These are phyloP conservation scores for Amphiprion percula DNA, from an alignment of 2,113 vertebrate genomes.

Conservation along the genomic window DNA sequence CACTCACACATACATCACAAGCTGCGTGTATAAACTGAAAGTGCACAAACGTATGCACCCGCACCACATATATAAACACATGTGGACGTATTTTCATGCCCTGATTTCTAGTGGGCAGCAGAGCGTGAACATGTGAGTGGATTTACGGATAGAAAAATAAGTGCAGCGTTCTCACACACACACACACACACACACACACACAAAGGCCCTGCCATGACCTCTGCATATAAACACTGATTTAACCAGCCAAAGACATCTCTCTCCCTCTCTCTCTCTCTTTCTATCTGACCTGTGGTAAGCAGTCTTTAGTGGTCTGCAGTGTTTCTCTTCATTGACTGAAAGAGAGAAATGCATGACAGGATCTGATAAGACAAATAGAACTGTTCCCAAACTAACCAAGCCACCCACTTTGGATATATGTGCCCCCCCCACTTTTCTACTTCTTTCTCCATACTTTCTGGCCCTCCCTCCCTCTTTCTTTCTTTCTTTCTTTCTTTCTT, in stretches of 20 bases:
- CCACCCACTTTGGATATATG: slow-evolving; percentile 69
- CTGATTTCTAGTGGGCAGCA: slow-evolving; percentile 26
- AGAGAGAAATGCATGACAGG: slow-evolving; percentile 61
- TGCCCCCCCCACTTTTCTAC: not conserved
- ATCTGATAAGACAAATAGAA: slow-evolving; percentile 84
- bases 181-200: slow-evolving; percentile 18
- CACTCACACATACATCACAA: not conserved
- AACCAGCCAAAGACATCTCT: slow-evolving; percentile 63
- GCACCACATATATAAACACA: slow-evolving; percentile 19
- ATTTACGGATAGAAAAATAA: slow-evolving; percentile 58
- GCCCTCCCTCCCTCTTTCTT: slow-evolving; percentile 2
- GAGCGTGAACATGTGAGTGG: slow-evolving; percentile 47
- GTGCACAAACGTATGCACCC: not conserved
- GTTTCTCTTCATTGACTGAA: slow-evolving; percentile 39
- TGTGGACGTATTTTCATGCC: not conserved
- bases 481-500: not conserved
- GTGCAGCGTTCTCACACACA: not conserved
- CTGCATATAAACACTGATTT: slow-evolving; percentile 64
- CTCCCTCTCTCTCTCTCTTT: slow-evolving; percentile 24
- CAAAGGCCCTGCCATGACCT: slow-evolving; percentile 51
- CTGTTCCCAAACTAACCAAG: slow-evolving; percentile 55
- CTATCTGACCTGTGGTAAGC: slow-evolving; percentile 41
- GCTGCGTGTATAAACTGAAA: not conserved
- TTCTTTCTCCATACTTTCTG: slow-evolving; percentile 5
- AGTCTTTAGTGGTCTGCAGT: slow-evolving; percentile 57